Conservation (phyloP, 2,797 vertebrate species). For the Varecia variegata region DNA sequence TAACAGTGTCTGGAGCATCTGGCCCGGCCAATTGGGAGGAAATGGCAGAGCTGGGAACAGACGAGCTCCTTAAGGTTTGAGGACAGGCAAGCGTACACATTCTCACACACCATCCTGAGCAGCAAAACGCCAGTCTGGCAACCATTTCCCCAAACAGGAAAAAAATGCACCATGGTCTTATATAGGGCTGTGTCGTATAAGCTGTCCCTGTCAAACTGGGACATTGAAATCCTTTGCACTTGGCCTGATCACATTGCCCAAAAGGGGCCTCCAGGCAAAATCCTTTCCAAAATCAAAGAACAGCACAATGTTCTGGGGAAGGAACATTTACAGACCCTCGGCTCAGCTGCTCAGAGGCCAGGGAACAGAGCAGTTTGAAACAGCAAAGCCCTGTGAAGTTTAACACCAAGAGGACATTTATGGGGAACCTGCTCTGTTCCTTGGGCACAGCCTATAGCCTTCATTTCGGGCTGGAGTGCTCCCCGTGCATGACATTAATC, state of each 20-base stretch:
- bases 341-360: background rate
- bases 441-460: background rate
- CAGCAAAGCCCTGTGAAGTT: background rate
- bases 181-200: background rate
- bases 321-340: rapidly evolving
- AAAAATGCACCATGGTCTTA: background rate
- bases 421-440: background rate
- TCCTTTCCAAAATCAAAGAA: background rate
- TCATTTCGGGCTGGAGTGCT: background rate
- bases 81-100: background rate
- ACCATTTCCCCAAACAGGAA: slow-evolving; percentile 75
- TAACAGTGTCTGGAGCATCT: slow-evolving; percentile 13
- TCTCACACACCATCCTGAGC: background rate
- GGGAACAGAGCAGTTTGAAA: background rate
- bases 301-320: rapidly evolving
- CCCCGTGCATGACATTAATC: background rate
- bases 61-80: background rate
- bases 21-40: slow-evolving; percentile 56
- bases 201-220: background rate
- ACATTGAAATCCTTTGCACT: background rate
- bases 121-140: slow-evolving; percentile 33
- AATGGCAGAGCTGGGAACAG: slow-evolving; percentile 45
- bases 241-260: background rate
- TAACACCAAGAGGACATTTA: background rate
- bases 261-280: background rate